Evolutionary conservation across 2,113 vertebrate species (phyloP), one percentile per base, ranked within the genome.

Genomic region (Silurus meridionalis): DNA sequence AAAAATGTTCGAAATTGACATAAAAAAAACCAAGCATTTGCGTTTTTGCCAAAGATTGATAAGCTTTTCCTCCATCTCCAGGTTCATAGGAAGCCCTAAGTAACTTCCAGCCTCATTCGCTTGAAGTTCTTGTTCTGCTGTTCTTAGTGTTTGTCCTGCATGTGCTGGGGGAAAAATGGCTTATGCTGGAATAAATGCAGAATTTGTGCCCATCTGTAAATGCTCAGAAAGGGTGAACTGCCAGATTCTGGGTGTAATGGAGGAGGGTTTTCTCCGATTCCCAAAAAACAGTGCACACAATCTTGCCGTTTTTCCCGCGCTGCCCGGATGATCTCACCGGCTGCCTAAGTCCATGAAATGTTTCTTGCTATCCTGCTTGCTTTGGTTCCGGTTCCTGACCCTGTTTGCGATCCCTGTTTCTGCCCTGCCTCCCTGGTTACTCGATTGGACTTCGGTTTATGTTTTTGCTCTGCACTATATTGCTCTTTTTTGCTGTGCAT

Each of bases 181-280:
- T 48, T 23, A 37, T 37, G 15, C 25, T 61, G 37, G 78, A 61
- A 61, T 80, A 60, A 48, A 80, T 37, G 55, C 25, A 10, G 61
- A 58, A 61, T 61, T 1, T 61, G 3, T 61, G 57, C 8, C 78
- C 57, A 80, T 58, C 77, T 79, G 77, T 79, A 53, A 74, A 79
- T 79, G 53, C 53, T 79, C 53, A 79, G 14, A 79, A n/a, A 58
- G 77, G 77, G 77, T 79, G 58, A 79, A 79, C 77, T 58, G 53
- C 77, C 53, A 57, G 53, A 19, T 53, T 53, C 77, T 58, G 77
- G 14, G 77, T 19, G 48, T 53, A 55, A 77, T 55, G 74, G 74
- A 50, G 74, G 15, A 52, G 14, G 14, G 77, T 37, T 28, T 28
- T 55, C 2, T 9, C 50, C n/a, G 72, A 75, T 23, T 74, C 7